Conservation (phyloP, 2,113 vertebrate species). For the Emydura subglobosa region DNA sequence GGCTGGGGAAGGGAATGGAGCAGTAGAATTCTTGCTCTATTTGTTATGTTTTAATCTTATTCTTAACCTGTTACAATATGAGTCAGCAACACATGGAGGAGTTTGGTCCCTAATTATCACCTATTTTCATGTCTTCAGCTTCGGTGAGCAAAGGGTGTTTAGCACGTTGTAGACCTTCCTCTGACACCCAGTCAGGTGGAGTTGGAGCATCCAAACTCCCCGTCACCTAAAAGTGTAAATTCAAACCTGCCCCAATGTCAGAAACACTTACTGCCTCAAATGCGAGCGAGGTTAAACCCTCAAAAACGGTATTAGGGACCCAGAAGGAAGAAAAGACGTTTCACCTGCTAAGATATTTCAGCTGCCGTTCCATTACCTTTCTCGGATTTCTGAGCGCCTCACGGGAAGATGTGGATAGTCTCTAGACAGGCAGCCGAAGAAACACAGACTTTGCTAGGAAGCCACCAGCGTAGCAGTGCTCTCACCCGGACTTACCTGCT, state of each 20-base stretch:
- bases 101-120: background rate
- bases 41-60: background rate
- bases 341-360: background rate
- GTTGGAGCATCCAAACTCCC: background rate
- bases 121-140: background rate
- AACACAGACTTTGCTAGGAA: background rate
- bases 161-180: background rate
- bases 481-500: constrained; percentile 83
- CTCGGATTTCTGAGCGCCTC: background rate
- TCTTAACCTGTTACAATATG: background rate
- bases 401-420: background rate
- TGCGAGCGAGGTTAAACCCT: accelerated
- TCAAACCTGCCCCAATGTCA: background rate
- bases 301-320: background rate
- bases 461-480: background rate
- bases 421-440: background rate
- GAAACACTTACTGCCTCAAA: background rate
- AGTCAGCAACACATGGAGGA: background rate
- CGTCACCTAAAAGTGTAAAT: background rate
- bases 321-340: background rate
- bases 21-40: background rate
- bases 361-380: background rate
- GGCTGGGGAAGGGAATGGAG: background rate
- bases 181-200: background rate
- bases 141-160: background rate